Evolutionary conservation across 2,888 invertebrate genomes (phyloP).

Genomic region (Electrophaes corylata): DNA sequence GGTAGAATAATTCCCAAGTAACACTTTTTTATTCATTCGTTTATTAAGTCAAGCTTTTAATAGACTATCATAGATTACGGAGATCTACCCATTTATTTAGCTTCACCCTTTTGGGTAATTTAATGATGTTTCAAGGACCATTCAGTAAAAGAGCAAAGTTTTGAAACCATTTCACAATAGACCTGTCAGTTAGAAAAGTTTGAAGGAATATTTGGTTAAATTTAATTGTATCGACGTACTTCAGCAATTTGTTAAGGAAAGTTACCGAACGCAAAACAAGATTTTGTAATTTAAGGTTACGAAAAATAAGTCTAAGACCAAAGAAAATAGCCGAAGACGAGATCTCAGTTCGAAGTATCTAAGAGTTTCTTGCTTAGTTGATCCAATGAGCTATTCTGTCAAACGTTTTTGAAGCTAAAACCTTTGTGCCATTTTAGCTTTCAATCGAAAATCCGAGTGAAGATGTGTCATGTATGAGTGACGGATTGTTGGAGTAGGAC

Average conservation of each 20-base stretch:
- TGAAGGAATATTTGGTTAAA: neutral
- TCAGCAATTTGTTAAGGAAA: neutral
- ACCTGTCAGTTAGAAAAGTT: constrained; percentile 7
- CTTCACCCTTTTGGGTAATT: neutral
- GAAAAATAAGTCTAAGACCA: neutral
- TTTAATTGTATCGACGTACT: neutral
- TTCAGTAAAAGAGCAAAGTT: neutral
- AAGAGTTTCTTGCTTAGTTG: too few relatives aligned
- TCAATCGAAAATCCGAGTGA: neutral
- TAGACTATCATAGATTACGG: neutral
- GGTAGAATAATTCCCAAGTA: too few relatives aligned
- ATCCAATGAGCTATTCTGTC: neutral
- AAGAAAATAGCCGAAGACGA: too few relatives aligned
- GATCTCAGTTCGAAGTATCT: too few relatives aligned
- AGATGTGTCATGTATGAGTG: neutral
- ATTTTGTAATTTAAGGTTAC: neutral
- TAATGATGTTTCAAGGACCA: constrained; percentile 2
- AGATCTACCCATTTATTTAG: neutral
- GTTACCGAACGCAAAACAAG: neutral
- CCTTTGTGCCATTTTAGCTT: neutral
- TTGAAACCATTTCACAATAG: constrained; percentile 6
- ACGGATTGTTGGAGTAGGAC: constrained; percentile 1
- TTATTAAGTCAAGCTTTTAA: too few relatives aligned
- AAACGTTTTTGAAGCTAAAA: neutral
- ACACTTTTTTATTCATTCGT: too few relatives aligned